Evolutionary conservation across 2,888 invertebrate genomes (phyloP), one percentile per base, ranked within the genome.

Genomic region (Julus scandinavius): DNA sequence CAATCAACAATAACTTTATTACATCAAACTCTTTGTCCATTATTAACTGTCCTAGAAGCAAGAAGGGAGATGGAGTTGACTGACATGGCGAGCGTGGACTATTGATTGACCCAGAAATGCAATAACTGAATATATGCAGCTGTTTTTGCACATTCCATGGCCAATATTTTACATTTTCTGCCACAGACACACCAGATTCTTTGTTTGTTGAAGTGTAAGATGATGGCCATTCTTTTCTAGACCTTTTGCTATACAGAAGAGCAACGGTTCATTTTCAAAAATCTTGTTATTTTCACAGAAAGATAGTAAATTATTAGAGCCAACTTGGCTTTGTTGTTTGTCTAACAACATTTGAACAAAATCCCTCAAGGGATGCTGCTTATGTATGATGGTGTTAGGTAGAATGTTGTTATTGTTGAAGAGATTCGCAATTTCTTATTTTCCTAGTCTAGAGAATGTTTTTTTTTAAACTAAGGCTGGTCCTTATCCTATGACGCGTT

Each of bases 1-100:
- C 20, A 72, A 72, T 72, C 29, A 72, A 72, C 72, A 72, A 72
- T 72, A 72, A 72, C 72, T 72, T 72, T 72, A 72, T 72, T 72
- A 72, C 29, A 20, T n/a, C n/a, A 29, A 72, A 72, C 29, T 29
- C 72, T 72, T 72, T 72, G 72, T 72, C 72, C 72, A 72, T 72
- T 72, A 72, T 72, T 29, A 29, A 29, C 72, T 29, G 72, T 11
- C 29, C 72, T 29, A 29, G 72, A 29, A 72, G 9, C 72, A 72
- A 29, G 72, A 13, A 72, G n/a, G 29, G 29, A 72, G 2, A n/a
- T 20, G 54, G 58, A 63, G 72, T 72, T 29, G 29, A 72, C 29
- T 72, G 29, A 72, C 29, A 72, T 29, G 72, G 29, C n/a, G 29
- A 72, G 29, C n/a, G n/a, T 72, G 29, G 72, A 72, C 72, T 72